Percentiles rank a stretch among this genome's conserved stretches.
These are phyloP conservation scores for Lasioglossum albipes DNA, from an alignment of 1,140 invertebrate species.

Conservation along the genomic window DNA sequence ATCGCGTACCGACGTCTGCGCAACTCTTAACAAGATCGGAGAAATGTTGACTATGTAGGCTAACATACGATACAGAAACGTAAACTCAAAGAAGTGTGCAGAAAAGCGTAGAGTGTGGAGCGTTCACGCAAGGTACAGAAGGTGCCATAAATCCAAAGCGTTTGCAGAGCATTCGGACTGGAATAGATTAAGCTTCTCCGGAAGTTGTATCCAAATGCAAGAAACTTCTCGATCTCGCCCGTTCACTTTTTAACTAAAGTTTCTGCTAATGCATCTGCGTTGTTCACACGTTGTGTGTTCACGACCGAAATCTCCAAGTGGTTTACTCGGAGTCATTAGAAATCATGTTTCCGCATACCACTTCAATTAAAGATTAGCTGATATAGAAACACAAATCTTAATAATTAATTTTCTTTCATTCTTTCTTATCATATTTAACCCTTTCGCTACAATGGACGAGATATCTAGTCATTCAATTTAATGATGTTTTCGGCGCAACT, in stretches of 20 bases:
- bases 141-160: constrained; percentile 56
- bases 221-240: constrained; percentile 57
- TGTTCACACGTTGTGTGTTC: constrained; percentile 52
- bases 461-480: too few relatives aligned
- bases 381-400: too few relatives aligned
- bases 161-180: constrained; percentile 40
- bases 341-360: constrained; percentile 3
- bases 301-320: constrained; percentile 25
- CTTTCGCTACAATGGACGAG: too few relatives aligned
- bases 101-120: constrained; percentile 19
- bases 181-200: constrained; percentile 60
- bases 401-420: too few relatives aligned
- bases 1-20: too few relatives aligned
- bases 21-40: too few relatives aligned
- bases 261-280: constrained; percentile 52
- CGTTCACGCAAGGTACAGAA: constrained; percentile 40
- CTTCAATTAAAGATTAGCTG: background rate
- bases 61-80: constrained; percentile 12
- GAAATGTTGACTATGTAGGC: background rate
- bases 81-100: constrained; percentile 14
- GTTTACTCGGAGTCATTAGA: constrained; percentile 30
- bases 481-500: too few relatives aligned
- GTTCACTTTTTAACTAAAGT: constrained; percentile 54
- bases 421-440: too few relatives aligned
- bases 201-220: constrained; percentile 60